phyloP scores from a whole-genome alignment of 2,888 invertebrate genomes.

The Carcina quercana region DNA sequence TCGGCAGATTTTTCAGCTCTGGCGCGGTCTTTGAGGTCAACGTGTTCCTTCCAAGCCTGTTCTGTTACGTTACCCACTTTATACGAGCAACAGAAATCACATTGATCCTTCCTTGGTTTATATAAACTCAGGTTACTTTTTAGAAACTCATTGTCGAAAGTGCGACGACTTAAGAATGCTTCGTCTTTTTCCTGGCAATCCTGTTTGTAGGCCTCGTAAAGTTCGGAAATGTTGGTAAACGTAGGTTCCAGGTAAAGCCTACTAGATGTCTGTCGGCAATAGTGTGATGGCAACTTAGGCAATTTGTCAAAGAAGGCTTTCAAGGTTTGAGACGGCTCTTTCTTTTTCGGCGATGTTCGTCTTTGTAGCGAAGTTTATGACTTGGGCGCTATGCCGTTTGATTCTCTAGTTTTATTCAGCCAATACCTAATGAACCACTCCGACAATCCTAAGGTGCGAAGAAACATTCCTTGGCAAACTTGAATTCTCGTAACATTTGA shows the following conservation, averaged over 20 bases:
- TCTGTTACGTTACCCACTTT: slow-evolving; percentile 1
- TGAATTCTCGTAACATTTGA: slow-evolving; percentile 6
- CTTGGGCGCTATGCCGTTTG: slow-evolving; percentile 8
- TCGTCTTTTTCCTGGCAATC: neutral
- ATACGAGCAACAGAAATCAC: no score
- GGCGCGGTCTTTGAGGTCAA: neutral
- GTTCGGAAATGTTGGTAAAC: slow-evolving; percentile 1
- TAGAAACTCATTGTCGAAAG: slow-evolving; percentile 2
- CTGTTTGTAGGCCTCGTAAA: slow-evolving; percentile 2
- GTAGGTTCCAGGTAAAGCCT: slow-evolving; percentile 3
- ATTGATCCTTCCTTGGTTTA: slow-evolving; percentile 1
- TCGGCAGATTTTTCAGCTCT: neutral
- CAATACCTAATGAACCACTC: slow-evolving; percentile 3
- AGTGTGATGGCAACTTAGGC: slow-evolving; percentile 4
- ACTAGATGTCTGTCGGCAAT: slow-evolving; percentile 4
- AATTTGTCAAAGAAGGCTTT: slow-evolving; percentile 2
- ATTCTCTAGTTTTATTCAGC: slow-evolving; percentile 4
- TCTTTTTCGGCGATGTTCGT: slow-evolving; percentile 4
- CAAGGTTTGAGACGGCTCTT: slow-evolving; percentile 1
- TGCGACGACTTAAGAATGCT: slow-evolving; percentile 1
- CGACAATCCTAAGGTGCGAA: slow-evolving; percentile 3
- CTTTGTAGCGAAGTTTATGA: slow-evolving; percentile 4
- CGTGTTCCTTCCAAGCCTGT: neutral
- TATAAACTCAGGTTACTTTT: slow-evolving; percentile 1
- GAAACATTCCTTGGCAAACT: slow-evolving; percentile 8